Conservation (phyloP, 2,797 vertebrate genomes). For the Chrosomus eos region DNA sequence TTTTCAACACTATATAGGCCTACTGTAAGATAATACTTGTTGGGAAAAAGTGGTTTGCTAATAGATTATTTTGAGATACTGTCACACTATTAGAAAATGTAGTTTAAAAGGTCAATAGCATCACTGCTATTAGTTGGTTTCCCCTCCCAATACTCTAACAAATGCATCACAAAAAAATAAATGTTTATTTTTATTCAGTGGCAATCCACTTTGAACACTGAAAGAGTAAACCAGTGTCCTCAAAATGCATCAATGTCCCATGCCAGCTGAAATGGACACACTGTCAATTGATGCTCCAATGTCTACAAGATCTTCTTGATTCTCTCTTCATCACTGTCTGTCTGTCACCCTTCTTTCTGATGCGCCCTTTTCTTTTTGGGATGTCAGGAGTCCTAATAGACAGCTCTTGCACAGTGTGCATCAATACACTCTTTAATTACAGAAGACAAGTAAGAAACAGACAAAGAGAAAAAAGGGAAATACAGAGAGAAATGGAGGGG, state of each 20-base stretch:
- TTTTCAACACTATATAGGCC: neutral
- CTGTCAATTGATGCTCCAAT: slow-evolving; percentile 1
- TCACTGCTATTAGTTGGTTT: neutral
- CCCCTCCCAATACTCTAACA: neutral
- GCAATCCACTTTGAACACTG: neutral
- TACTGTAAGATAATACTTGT: neutral
- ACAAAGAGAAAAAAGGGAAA: slow-evolving; percentile 27
- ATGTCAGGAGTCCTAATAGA: slow-evolving; percentile 14
- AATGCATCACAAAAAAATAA: neutral
- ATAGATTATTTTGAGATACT: neutral
- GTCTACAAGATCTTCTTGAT: slow-evolving; percentile 7
- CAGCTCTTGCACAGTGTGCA: slow-evolving; percentile 3
- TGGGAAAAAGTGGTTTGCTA: neutral
- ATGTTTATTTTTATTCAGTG: slow-evolving; percentile 1
- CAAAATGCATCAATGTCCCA: neutral
- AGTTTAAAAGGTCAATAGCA: neutral
- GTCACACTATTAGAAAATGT: neutral
- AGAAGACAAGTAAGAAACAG: slow-evolving; percentile 28
- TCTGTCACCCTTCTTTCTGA: slow-evolving; percentile 13
- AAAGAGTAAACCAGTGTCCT: slow-evolving; percentile 6
- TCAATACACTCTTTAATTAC: slow-evolving; percentile 26
- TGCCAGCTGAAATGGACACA: neutral
- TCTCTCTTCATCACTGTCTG: slow-evolving; percentile 1
- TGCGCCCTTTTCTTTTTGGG: neutral
- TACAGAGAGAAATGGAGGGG: slow-evolving; percentile 25